Conservation (phyloP, 2,888 invertebrate genomes). For the Aporophyla lueneburgensis region DNA sequence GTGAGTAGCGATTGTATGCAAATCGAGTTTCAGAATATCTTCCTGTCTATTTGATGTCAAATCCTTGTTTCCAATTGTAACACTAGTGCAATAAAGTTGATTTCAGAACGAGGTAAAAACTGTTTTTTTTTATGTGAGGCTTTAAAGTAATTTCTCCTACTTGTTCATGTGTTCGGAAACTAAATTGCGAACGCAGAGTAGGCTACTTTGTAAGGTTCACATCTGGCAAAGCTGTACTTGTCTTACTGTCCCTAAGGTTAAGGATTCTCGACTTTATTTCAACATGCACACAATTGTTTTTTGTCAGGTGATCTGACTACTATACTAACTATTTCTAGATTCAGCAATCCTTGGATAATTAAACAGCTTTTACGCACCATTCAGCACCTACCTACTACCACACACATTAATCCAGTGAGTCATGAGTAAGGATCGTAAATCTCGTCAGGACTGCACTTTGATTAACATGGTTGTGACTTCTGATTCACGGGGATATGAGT, state of each 20-base stretch:
- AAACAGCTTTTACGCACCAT: neutral
- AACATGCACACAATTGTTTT: neutral
- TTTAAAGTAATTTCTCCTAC: neutral
- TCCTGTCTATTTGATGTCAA: neutral
- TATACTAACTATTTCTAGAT: conserved; percentile 20
- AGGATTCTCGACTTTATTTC: neutral
- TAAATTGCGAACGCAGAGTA: neutral
- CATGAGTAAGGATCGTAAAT: conserved; percentile 40
- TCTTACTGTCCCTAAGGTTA: neutral
- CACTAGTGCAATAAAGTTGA: neutral
- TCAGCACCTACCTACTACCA: neutral
- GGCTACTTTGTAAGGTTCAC: neutral
- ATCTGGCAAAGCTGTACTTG: neutral
- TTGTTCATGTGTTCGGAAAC: neutral
- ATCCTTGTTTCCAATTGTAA: neutral
- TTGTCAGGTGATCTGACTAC: neutral
- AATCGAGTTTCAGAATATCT: conserved; percentile 2
- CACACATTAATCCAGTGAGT: conserved; percentile 36
- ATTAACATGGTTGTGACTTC: conserved; percentile 20
- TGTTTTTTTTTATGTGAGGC: neutral
- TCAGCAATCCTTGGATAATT: neutral
- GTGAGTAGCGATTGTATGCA: neutral
- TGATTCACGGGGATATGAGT: conserved; percentile 33
- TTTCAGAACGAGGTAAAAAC: neutral
- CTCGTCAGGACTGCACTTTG: neutral